phyloP scores from a whole-genome alignment of 2,113 vertebrate genomes.

The Sorex fumeus region DNA sequence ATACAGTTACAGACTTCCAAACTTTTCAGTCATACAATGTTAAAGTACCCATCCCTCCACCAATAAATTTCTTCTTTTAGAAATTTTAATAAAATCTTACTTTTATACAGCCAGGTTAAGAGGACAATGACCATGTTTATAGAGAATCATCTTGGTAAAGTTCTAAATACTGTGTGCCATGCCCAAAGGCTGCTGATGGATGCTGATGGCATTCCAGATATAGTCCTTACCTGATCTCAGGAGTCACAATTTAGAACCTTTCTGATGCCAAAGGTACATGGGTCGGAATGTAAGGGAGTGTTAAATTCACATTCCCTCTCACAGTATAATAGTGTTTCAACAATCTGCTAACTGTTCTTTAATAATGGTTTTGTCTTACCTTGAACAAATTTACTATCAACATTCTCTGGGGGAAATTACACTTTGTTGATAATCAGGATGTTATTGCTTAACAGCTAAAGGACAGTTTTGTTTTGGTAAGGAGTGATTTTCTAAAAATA shows the following conservation, averaged over 20 bases:
- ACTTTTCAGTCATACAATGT: too few species aligned
- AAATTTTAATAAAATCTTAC: slow-evolving; percentile 49
- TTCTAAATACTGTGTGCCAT: background rate
- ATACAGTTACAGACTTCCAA: too few species aligned
- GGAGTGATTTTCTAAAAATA: background rate
- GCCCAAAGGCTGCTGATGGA: slow-evolving; percentile 40
- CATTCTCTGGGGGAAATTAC: slow-evolving; percentile 50
- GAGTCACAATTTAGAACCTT: slow-evolving; percentile 41
- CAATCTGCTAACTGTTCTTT: slow-evolving; percentile 32
- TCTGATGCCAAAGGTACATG: slow-evolving; percentile 23
- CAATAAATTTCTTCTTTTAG: background rate
- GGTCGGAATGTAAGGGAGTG: slow-evolving; percentile 3
- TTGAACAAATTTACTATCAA: slow-evolving; percentile 54
- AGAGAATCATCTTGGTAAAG: slow-evolving; percentile 1
- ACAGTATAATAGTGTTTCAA: slow-evolving; percentile 58
- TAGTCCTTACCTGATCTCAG: background rate
- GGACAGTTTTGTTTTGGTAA: background rate
- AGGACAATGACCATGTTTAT: background rate
- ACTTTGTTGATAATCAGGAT: slow-evolving; percentile 9
- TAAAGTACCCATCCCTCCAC: too few species aligned
- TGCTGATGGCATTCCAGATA: background rate
- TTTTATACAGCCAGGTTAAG: slow-evolving; percentile 25
- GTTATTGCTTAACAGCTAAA: slow-evolving; percentile 17
- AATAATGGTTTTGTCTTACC: slow-evolving; percentile 14
- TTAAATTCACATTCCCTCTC: slow-evolving; percentile 8